Conservation (phyloP, 2,888 invertebrate species). For the Caenorhabditis sp. region DNA sequence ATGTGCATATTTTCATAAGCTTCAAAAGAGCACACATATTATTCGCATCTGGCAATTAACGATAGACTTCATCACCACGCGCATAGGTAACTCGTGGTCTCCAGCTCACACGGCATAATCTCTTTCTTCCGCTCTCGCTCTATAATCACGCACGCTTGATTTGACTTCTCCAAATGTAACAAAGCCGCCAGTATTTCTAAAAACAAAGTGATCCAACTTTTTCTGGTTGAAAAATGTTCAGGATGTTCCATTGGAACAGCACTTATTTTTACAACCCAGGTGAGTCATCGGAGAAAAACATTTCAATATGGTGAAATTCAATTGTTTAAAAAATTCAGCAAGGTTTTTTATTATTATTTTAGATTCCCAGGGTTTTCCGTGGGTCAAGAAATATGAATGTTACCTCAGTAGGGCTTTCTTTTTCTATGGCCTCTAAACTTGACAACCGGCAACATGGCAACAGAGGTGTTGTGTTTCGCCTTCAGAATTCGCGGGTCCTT, state of each 20-base stretch:
- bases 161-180: conserved; percentile 23
- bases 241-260: conserved; percentile 26
- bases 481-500: conserved; percentile 26
- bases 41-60: neutral
- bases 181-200: conserved; percentile 11
- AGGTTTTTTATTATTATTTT: too few species aligned
- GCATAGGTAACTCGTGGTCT: conserved; percentile 36
- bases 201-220: conserved; percentile 5
- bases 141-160: conserved; percentile 24
- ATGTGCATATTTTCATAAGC: too few species aligned
- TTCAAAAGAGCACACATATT: neutral
- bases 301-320: too few species aligned
- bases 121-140: neutral
- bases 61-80: neutral
- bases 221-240: conserved; percentile 22
- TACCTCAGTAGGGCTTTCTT: neutral
- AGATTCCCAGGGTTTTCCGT: too few species aligned
- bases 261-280: conserved; percentile 5
- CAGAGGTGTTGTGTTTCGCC: conserved; percentile 4
- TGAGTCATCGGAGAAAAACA: too few species aligned
- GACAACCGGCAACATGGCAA: conserved; percentile 29
- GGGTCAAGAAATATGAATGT: too few species aligned
- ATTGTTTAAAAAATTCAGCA: too few species aligned
- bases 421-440: neutral
- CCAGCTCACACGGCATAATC: neutral